Evolutionary conservation across 2,888 invertebrate genomes (phyloP), one percentile per base, ranked within the genome.

Genomic region (Scelioninae gen. 2): DNA sequence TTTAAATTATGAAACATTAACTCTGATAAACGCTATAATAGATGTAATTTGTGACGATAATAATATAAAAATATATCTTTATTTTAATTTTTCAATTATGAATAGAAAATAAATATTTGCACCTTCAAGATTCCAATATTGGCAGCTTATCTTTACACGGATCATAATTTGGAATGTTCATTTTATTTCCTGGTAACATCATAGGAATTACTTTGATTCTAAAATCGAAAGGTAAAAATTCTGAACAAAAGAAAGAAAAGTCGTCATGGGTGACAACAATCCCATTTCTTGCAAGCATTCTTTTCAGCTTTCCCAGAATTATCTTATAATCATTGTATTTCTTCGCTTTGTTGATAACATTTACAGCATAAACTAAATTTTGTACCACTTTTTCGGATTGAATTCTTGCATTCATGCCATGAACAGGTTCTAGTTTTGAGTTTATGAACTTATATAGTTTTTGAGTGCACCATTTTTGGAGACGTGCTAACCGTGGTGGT

Each of bases 171-270:
- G 85, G 85, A 50, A 86, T 81, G 18, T 68, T 84, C 0, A 31
- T 60, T 19, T 50, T 39, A 37, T 83, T 84, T 0, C 84, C 84
- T 0, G 85, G 84, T 11, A 81, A 13, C 10, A 79, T 5, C 74
- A 85, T 85, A 0, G 85, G 85, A 2, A 80, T 69, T 0, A 74
- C 82, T 58, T 86, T 86, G 2, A 74, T 13, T 2, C 83, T 80
- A 60, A 86, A 81, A 0, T 80, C 77, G 15, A 81, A 81, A 0
- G 85, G 85, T 25, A 86, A 57, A 69, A 77, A 86, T 0, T 85
- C 80, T 2, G 75, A 67, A 22, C 82, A 84, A 43, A 86, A 86
- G 15, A 76, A 39, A 50, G 83, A 78, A 71, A 86, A 86, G 31
- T 86, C 85, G 4, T 76, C 67, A 5, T 80, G 79, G 0, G 78